Evolutionary conservation across 2,797 vertebrate species (phyloP).

Genomic region (Cuniculus paca): DNA sequence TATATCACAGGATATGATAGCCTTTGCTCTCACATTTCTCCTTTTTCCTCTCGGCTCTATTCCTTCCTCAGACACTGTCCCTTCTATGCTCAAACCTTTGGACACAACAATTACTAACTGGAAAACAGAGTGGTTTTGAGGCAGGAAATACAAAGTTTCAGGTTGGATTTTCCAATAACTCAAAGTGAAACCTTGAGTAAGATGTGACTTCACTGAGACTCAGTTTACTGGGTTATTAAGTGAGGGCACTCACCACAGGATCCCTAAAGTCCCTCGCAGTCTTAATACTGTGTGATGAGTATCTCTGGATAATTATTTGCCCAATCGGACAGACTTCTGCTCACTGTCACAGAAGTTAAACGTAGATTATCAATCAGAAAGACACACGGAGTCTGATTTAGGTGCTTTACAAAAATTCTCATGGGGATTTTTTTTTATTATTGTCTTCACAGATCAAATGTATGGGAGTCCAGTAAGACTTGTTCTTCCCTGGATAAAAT

Average conservation of each 20-base stretch:
- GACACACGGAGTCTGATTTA: background rate
- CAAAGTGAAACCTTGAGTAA: constrained; percentile 47
- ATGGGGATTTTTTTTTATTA: background rate
- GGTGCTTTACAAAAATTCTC: too few relatives aligned
- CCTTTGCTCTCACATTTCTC: background rate
- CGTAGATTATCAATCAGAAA: constrained; percentile 61
- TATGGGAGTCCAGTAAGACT: background rate
- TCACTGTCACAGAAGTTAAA: constrained; percentile 36
- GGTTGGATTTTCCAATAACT: constrained; percentile 20
- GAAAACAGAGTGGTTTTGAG: constrained; percentile 5
- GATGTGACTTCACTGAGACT: background rate
- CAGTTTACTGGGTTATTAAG: constrained; percentile 55
- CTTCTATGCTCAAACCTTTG: background rate
- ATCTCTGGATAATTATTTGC: constrained; percentile 52
- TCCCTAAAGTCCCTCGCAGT: background rate
- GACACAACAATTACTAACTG: background rate
- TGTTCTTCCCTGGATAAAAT: background rate
- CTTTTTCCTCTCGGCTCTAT: background rate
- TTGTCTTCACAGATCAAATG: constrained; percentile 37
- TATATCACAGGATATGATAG: background rate
- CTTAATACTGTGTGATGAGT: constrained; percentile 25
- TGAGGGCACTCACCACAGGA: constrained; percentile 1
- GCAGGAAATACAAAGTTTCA: background rate
- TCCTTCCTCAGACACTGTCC: background rate
- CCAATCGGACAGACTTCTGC: constrained; percentile 69